Evolutionary conservation across 2,888 invertebrate genomes (phyloP), one percentile per base, ranked within the genome.

Genomic region (Tinea semifulvella): DNA sequence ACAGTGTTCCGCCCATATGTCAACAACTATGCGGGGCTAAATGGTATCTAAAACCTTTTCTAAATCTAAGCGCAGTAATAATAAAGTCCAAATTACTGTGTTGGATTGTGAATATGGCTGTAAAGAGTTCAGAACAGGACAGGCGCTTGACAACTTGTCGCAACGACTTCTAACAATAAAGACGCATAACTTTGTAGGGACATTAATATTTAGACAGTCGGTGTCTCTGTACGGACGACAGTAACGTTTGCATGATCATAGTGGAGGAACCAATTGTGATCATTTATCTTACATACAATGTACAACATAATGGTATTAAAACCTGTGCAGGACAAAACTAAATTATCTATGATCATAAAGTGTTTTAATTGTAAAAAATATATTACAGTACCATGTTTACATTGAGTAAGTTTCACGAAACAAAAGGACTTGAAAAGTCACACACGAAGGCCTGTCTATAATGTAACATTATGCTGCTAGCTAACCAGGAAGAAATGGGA

Each of bases 181-280:
- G 46, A 43, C 27, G 46, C 40, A 43, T 43, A 43, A 44, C 36
- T 46, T 43, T 17, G 28, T 31, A 42, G 36, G 18, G 20, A 22
- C 25, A 39, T 28, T 39, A 45, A 45, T 45, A 39, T 45, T 45
- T 39, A 39, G 39, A 38, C 45, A 40, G 45, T 28, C 45, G 45
- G 18, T 27, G 42, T 17, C 27, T 26, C 3, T 40, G 38, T 17
- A 38, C 14, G 16, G 3, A 31, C 13, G 31, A 31, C 31, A 31
- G 14, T 31, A 31, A 31, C 31, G 31, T 31, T 31, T 13, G 31
- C 31, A 31, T 31, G 31, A 31, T 14, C 31, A 31, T 31, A 31
- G 14, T 7, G 31, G 11, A 31, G 31, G 31, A 31, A 31, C 13
- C 31, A 31, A 31, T 31, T 31, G 31, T 14, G 31, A 26, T 6